These are phyloP conservation scores for Drosophila funebris DNA, from an alignment of 1,140 invertebrate genomes.

Conservation along the genomic window DNA sequence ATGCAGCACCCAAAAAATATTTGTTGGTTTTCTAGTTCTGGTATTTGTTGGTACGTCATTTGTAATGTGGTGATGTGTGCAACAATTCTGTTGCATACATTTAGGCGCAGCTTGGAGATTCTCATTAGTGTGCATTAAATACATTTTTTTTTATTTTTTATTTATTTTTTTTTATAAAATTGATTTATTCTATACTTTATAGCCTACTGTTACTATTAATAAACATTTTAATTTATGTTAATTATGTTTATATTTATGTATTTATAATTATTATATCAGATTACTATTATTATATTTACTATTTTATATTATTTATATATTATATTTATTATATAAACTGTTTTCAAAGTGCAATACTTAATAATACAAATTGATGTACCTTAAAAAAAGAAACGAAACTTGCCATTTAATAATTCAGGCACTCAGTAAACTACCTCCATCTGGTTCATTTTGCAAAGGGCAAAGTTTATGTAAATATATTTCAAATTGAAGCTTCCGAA, in stretches of 20 bases:
- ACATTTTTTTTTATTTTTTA: no score
- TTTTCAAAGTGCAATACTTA: no score
- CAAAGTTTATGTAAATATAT: constrained; percentile 13
- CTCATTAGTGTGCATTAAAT: neutral
- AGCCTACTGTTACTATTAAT: no score
- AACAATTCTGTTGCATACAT: constrained; percentile 22
- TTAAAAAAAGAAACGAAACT: neutral
- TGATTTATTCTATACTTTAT: no score
- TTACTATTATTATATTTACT: no score
- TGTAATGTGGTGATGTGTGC: constrained; percentile 9
- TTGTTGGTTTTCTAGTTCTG: constrained; percentile 30
- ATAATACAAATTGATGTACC: neutral
- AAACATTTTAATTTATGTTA: no score
- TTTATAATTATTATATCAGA: no score
- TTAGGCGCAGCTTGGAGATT: neutral
- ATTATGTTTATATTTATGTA: no score
- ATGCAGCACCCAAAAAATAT: constrained; percentile 28
- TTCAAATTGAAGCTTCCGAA: constrained; percentile 33
- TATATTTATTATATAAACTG: no score
- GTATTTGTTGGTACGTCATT: constrained; percentile 19
- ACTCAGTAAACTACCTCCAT: neutral
- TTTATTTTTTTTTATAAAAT: no score
- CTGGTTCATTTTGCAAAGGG: neutral
- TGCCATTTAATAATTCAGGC: neutral
- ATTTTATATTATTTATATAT: no score